phyloP scores from a whole-genome alignment of 2,888 invertebrate genomes.

The Eupithecia centaureata region DNA sequence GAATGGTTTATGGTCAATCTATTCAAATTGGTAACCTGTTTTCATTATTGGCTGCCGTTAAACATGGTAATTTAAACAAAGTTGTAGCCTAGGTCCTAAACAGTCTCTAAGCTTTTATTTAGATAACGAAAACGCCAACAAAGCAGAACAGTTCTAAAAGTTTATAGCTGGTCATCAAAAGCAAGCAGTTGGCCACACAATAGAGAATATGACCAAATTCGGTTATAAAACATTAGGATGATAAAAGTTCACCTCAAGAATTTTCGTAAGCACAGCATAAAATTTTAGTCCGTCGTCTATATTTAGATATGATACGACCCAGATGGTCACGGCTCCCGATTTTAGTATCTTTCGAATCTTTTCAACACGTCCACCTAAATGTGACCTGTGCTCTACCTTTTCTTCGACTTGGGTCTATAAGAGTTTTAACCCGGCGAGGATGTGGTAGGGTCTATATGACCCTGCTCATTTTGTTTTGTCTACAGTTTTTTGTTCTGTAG shows the following conservation, averaged over 20 bases:
- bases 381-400: constrained; percentile 64
- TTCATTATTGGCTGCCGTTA: constrained; percentile 13
- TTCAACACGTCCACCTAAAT: constrained; percentile 65
- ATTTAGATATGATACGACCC: constrained; percentile 80
- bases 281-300: constrained; percentile 73
- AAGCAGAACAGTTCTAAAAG: constrained; percentile 26
- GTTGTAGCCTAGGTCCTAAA: constrained; percentile 1
- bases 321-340: constrained; percentile 80
- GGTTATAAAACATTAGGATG: constrained; percentile 37
- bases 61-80: constrained; percentile 13
- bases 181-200: constrained; percentile 36
- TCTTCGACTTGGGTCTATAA: constrained; percentile 54
- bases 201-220: constrained; percentile 41
- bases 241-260: constrained; percentile 56
- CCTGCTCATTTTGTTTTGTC: too few relatives aligned
- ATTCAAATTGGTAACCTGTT: constrained; percentile 18
- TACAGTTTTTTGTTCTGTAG: too few relatives aligned
- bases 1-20: constrained; percentile 23
- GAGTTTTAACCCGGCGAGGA: too few relatives aligned
- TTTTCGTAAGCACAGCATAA: constrained; percentile 71
- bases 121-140: constrained; percentile 3
- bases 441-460: too few relatives aligned
- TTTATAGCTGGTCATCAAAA: constrained; percentile 34
- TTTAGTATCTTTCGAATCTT: constrained; percentile 80
- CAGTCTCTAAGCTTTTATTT: neutral